Evolutionary conservation across 1,140 invertebrate genomes (phyloP).

Genomic region (Mycetomoellerius zeteki): DNA sequence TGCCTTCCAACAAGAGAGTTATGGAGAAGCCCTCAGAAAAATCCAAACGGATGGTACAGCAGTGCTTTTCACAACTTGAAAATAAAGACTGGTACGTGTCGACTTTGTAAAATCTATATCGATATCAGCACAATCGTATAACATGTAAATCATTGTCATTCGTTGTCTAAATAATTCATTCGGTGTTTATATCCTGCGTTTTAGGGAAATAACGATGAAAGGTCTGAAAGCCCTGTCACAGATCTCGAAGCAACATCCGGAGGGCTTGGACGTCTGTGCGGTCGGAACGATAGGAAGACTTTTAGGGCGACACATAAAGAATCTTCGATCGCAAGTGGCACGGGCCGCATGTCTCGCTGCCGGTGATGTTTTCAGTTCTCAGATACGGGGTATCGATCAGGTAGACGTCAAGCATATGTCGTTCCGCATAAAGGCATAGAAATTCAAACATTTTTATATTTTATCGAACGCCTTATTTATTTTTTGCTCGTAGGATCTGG

Average conservation of each 20-base stretch:
- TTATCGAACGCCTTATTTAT: background rate
- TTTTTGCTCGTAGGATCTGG: conserved; percentile 90
- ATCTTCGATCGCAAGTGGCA: conserved; percentile 96
- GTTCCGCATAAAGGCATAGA: background rate
- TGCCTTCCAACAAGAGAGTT: conserved; percentile 48
- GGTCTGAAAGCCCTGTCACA: conserved; percentile 92
- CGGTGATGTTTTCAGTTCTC: conserved; percentile 91
- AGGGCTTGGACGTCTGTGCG: conserved; percentile 88
- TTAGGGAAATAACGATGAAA: conserved; percentile 93
- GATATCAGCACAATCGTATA: background rate
- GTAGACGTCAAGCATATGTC: conserved; percentile 81
- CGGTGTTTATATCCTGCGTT: conserved; percentile 37
- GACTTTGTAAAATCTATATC: background rate
- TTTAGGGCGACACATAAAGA: conserved; percentile 93
- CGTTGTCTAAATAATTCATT: background rate
- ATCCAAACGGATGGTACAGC: conserved; percentile 89
- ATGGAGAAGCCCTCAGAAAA: conserved; percentile 87
- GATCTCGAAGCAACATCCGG: conserved; percentile 91
- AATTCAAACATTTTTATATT: background rate
- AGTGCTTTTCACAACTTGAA: conserved; percentile 90
- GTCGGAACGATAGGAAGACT: conserved; percentile 89
- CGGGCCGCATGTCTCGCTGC: conserved; percentile 93
- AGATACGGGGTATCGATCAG: conserved; percentile 92
- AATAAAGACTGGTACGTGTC: conserved; percentile 91
- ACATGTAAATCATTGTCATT: background rate